Percentiles rank a stretch among this genome's conserved stretches.
Evolutionary conservation across 2,797 vertebrate species (phyloP).

Genomic region (Rachycentron canadum): DNA sequence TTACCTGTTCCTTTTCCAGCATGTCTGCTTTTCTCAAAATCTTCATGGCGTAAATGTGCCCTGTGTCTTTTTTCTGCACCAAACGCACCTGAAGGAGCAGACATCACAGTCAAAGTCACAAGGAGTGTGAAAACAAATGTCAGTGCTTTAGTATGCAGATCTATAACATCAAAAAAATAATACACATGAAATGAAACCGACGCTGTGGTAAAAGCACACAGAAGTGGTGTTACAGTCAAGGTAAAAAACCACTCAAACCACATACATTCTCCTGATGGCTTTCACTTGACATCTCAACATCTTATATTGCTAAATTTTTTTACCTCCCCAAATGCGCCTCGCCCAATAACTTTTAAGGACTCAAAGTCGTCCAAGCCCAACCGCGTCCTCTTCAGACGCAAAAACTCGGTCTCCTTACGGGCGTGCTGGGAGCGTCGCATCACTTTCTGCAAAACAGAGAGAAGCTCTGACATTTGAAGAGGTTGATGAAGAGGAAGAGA

Average conservation of each 20-base stretch:
- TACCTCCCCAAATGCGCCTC: constrained; percentile 98
- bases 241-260: background rate
- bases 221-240: too few species aligned
- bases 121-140: background rate
- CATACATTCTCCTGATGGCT: background rate
- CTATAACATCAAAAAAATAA: background rate
- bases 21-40: constrained; percentile 98
- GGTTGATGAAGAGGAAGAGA: background rate
- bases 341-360: constrained; percentile 97
- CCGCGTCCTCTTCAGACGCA: constrained; percentile 95
- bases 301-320: background rate
- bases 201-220: background rate
- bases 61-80: constrained; percentile 98
- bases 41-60: constrained; percentile 99
- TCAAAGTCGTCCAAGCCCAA: constrained; percentile 97
- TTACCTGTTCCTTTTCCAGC: constrained; percentile 98
- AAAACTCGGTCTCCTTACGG: constrained; percentile 97
- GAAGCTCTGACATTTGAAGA: background rate
- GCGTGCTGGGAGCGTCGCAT: constrained; percentile 95
- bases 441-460: constrained; percentile 88
- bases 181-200: background rate
- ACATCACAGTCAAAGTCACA: background rate
- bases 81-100: constrained; percentile 89
- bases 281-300: background rate
- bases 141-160: background rate